Evolutionary conservation across 2,797 vertebrate species (phyloP).

Genomic region (Cryptoblepharus egeriae): DNA sequence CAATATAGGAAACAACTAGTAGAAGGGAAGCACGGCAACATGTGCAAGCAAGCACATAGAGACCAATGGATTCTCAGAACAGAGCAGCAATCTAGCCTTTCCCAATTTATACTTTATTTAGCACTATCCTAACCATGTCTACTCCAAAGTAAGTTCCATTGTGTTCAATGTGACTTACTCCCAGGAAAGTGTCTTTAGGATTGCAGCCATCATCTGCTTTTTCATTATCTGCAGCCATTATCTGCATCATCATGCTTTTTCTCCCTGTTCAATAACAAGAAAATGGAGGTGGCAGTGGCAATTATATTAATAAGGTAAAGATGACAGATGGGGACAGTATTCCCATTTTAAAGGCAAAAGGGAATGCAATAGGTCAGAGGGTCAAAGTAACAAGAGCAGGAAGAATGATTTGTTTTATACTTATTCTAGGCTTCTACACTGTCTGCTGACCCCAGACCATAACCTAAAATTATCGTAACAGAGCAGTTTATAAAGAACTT

Average conservation of each 20-base stretch:
- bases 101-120: background rate
- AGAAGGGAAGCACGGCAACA: background rate
- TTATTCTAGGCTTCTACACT: background rate
- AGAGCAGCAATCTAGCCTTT: background rate
- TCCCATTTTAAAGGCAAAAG: background rate
- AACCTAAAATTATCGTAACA: too few relatives aligned
- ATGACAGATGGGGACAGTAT: background rate
- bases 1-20: too few relatives aligned
- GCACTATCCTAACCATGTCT: too few relatives aligned
- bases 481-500: background rate
- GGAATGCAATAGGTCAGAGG: background rate
- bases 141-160: too few relatives aligned
- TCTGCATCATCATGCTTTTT: background rate
- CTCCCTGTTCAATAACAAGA: background rate
- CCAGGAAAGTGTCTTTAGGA: too few relatives aligned
- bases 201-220: background rate
- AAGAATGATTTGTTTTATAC: background rate
- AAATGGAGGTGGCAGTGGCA: background rate
- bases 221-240: background rate
- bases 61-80: background rate
- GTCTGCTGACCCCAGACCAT: background rate
- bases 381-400: background rate
- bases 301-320: constrained; percentile 1
- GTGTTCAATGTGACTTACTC: too few relatives aligned
- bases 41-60: too few relatives aligned